Conservation (phyloP, 2,113 vertebrate species). For the Megaceryle torquata region DNA sequence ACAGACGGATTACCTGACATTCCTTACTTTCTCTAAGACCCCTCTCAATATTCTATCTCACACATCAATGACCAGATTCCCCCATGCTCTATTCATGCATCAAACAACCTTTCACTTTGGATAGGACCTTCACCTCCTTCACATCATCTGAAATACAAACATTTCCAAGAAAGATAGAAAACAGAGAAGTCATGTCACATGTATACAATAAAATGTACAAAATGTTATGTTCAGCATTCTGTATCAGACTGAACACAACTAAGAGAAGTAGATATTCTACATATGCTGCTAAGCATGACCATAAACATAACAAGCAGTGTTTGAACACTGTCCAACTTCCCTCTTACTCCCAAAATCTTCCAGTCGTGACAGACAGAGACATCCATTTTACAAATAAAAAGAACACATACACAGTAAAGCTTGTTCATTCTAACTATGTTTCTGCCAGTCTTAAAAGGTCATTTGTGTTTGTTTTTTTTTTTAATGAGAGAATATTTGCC, state of each 20-base stretch:
- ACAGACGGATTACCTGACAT: background rate
- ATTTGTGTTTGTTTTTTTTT: background rate
- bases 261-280: background rate
- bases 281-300: background rate
- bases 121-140: background rate
- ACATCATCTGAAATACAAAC: fast-evolving
- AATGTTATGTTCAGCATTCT: background rate
- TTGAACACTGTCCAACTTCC: background rate
- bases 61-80: background rate
- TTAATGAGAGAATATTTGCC: background rate
- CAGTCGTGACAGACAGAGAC: background rate
- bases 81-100: background rate
- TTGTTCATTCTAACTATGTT: background rate
- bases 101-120: background rate
- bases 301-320: background rate
- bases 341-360: background rate
- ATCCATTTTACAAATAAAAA: background rate
- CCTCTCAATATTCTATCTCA: background rate
- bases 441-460: background rate
- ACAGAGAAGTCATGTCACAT: fast-evolving
- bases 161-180: background rate
- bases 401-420: background rate
- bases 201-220: fast-evolving
- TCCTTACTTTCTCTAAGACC: background rate
- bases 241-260: background rate